Evolutionary conservation across 2,888 invertebrate genomes (phyloP), one percentile per base, ranked within the genome.

Genomic region (Netelia inedita): DNA sequence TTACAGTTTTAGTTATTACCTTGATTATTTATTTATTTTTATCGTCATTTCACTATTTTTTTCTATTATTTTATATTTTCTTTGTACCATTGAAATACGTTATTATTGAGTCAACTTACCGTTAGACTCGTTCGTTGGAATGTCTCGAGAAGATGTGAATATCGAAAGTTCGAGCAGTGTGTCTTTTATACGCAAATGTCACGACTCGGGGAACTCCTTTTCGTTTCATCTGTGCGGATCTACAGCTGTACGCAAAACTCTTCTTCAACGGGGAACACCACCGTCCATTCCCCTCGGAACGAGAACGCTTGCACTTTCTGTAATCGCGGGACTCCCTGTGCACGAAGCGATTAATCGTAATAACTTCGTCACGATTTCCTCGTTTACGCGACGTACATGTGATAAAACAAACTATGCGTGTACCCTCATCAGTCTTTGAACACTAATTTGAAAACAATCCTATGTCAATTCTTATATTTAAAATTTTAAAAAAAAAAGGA

Each of bases 181-280:
- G 63, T 21, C 71, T 79, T 79, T 79, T 79, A 79, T 79, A 79
- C 63, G n/a, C 43, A 23, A 61, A 23, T 63, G 11, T 41, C 63
- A 41, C 1, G n/a, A 50, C 8, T 66, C 65, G 65, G 72, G 79
- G 79, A 79, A 72, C 14, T 57, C 55, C 66, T n/a, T 6, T 57
- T 16, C 16, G n/a, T 28, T 50, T 43, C 23, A 16, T 16, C 28
- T 57, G 19, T 28, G 9, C 3, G 14, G n/a, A 66, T 14, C 14
- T 8, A 21, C 19, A 46, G 5, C 5, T 66, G 16, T 21, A n/a
- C 46, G 16, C 23, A 66, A 50, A 1, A 21, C 46, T 46, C 14
- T 66, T 66, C 14, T 66, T 66, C 66, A 50, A 50, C 5, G 21
- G 6, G 46, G 46, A 46, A 66, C 10, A 11, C 66, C 46, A 9